A percentile compares a stretch with the other conserved stretches of the same genome.
Evolutionary conservation across 2,113 vertebrate genomes (phyloP).

Genomic region (Tauraco erythrolophus): DNA sequence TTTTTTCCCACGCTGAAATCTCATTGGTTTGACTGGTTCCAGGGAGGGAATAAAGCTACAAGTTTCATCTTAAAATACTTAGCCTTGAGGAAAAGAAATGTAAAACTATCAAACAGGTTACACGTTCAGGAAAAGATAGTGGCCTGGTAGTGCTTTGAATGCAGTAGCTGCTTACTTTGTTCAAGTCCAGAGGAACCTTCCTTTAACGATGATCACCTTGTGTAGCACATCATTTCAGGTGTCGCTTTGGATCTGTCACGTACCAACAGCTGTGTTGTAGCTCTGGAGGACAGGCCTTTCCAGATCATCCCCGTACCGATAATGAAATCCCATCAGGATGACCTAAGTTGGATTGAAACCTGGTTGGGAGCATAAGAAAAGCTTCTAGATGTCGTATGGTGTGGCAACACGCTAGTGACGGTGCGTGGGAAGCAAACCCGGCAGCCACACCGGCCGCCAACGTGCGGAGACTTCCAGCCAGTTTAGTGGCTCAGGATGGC

Average conservation of each 20-base stretch:
- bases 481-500: neutral
- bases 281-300: neutral
- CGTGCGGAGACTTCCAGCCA: neutral
- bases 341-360: too few relatives aligned
- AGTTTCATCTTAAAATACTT: neutral
- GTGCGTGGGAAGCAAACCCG: neutral
- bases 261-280: neutral
- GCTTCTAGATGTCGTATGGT: rapidly evolving
- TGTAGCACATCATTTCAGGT: neutral
- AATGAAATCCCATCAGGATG: neutral
- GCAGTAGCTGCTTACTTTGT: neutral
- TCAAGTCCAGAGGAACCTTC: neutral
- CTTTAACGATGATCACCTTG: neutral
- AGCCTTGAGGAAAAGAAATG: neutral
- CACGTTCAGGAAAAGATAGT: neutral
- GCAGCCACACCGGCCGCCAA: neutral
- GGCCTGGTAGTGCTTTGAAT: neutral
- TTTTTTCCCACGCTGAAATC: neutral
- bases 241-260: neutral
- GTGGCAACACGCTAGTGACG: rapidly evolving
- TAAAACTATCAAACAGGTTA: neutral
- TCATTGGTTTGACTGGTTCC: neutral
- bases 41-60: neutral
- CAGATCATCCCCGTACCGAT: neutral
- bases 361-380: rapidly evolving